Percentiles rank a stretch among this genome's conserved stretches.
phyloP scores from a whole-genome alignment of 2,797 vertebrate species.

The Myripristis jacobus region DNA sequence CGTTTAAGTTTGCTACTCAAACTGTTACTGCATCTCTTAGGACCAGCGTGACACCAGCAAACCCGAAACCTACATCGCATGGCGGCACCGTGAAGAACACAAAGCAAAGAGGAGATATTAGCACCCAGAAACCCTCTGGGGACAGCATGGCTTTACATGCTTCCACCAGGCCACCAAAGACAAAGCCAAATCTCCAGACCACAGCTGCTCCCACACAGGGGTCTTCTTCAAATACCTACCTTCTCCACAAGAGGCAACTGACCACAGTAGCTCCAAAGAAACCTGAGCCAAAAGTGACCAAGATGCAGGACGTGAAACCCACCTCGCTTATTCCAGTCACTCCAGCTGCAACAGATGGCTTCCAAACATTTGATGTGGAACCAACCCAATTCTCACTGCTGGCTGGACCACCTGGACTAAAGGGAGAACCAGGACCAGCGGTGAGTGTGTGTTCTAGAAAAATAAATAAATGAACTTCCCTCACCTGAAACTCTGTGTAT shows the following conservation, averaged over 20 bases:
- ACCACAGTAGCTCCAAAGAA: conserved; percentile 65
- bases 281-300: conserved; percentile 67
- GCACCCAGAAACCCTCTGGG: conserved; percentile 40
- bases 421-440: conserved; percentile 91
- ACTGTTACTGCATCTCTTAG: conserved; percentile 65
- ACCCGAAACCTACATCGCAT: conserved; percentile 51
- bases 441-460: conserved; percentile 80
- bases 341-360: conserved; percentile 84
- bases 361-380: conserved; percentile 87
- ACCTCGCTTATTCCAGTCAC: conserved; percentile 77
- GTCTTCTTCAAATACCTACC: conserved; percentile 38
- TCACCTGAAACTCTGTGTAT: conserved; percentile 3
- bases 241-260: conserved; percentile 59
- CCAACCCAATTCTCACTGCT: conserved; percentile 88
- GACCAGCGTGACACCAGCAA: conserved; percentile 46
- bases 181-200: conserved; percentile 50
- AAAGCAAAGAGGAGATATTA: conserved; percentile 29
- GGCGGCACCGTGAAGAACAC: conserved; percentile 34
- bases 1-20: conserved; percentile 54
- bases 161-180: conserved; percentile 44
- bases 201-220: conserved; percentile 37
- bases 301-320: conserved; percentile 68
- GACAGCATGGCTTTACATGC: conserved; percentile 52
- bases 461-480: conserved; percentile 18
- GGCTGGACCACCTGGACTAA: conserved; percentile 87